Evolutionary conservation across 2,113 vertebrate species (phyloP).

Genomic region (Amphiprion ocellaris): DNA sequence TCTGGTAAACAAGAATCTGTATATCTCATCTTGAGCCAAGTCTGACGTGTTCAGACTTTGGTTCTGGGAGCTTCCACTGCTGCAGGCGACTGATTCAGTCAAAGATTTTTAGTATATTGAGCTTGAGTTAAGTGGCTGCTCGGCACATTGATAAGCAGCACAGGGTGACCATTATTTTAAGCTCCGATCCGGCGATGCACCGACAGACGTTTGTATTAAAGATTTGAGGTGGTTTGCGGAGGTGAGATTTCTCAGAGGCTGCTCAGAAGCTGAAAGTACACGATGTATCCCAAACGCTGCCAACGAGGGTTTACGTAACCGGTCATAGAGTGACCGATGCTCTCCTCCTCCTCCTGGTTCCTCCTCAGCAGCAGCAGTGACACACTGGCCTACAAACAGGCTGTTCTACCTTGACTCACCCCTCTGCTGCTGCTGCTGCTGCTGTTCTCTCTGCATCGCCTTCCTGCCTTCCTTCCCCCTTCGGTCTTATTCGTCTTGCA

Average conservation of each 20-base stretch:
- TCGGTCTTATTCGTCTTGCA: neutral
- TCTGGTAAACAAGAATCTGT: too few relatives aligned
- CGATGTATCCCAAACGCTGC: conserved; percentile 10
- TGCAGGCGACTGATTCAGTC: too few relatives aligned
- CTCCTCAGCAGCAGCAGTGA: conserved; percentile 60
- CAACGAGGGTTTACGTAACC: conserved; percentile 39
- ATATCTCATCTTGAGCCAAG: too few relatives aligned
- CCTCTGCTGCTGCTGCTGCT: neutral
- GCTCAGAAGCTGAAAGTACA: conserved; percentile 18
- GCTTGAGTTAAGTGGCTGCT: too few relatives aligned
- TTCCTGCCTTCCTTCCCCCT: neutral
- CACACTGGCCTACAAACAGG: conserved; percentile 79
- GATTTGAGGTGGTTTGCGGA: neutral
- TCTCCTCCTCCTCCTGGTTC: conserved; percentile 16
- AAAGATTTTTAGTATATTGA: too few relatives aligned
- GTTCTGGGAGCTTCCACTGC: too few relatives aligned
- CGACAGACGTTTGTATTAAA: too few relatives aligned
- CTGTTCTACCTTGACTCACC: conserved; percentile 39
- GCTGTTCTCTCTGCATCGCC: neutral
- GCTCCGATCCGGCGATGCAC: too few relatives aligned
- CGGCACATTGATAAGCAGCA: too few relatives aligned
- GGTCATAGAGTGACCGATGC: conserved; percentile 20
- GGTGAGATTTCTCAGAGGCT: conserved; percentile 20
- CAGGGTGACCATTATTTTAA: too few relatives aligned
- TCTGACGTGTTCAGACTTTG: too few relatives aligned